phyloP scores from a whole-genome alignment of 2,888 invertebrate genomes.

The Dendrolimus houi region DNA sequence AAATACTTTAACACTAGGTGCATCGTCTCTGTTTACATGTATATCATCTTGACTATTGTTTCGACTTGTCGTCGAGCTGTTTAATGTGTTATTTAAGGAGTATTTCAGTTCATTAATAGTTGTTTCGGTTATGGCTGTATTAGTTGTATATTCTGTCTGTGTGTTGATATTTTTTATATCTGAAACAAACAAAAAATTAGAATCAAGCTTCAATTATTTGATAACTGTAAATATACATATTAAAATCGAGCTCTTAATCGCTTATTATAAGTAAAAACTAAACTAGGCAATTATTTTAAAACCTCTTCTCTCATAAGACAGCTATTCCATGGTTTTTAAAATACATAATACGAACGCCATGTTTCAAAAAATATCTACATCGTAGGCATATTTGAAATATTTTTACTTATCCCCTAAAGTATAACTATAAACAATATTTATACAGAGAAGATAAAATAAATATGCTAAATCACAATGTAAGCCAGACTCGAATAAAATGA shows the following conservation, averaged over 20 bases:
- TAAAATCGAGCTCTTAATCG: too few relatives aligned
- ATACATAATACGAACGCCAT: too few relatives aligned
- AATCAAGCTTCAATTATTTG: too few relatives aligned
- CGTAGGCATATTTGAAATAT: background rate
- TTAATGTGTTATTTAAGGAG: constrained; percentile 10
- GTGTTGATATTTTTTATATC: constrained; percentile 38
- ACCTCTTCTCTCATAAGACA: too few relatives aligned
- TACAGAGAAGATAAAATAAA: too few relatives aligned
- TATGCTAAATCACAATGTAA: too few relatives aligned
- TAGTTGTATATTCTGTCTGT: constrained; percentile 20
- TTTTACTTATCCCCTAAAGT: background rate
- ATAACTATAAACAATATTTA: background rate
- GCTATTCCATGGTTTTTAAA: too few relatives aligned
- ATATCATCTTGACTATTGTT: constrained; percentile 23
- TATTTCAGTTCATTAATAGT: constrained; percentile 9
- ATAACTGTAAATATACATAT: too few relatives aligned
- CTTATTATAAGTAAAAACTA: background rate
- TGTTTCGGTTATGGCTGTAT: constrained; percentile 8
- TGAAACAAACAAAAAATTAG: constrained; percentile 28
- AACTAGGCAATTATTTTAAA: too few relatives aligned
- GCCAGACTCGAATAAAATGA: too few relatives aligned
- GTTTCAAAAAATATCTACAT: constrained; percentile 1
- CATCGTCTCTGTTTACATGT: constrained; percentile 12
- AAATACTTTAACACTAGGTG: constrained; percentile 6
- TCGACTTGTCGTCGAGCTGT: constrained; percentile 13